Percentiles rank a stretch among this genome's conserved stretches.
Evolutionary conservation across 2,797 vertebrate species (phyloP).

Genomic region (Vultur gryphus): DNA sequence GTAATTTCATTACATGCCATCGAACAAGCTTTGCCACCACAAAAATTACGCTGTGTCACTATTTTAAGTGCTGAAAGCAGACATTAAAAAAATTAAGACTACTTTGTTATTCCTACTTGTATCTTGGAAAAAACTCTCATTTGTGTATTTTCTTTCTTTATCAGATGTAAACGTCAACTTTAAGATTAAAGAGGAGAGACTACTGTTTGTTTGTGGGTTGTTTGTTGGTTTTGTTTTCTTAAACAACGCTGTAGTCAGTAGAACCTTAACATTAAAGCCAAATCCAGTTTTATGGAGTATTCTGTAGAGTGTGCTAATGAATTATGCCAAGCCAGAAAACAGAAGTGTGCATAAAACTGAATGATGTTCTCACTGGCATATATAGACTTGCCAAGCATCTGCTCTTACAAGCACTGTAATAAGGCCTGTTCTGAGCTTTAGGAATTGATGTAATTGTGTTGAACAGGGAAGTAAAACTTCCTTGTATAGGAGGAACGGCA

Average conservation of each 20-base stretch:
- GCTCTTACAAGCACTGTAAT: constrained; percentile 42
- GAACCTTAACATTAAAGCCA: constrained; percentile 67
- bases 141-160: background rate
- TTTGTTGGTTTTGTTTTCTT: background rate
- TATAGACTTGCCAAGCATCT: constrained; percentile 74
- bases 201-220: background rate
- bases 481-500: background rate
- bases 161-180: background rate
- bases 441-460: background rate
- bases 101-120: background rate
- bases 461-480: background rate
- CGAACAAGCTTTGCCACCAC: background rate
- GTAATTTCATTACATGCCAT: background rate
- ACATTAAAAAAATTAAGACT: background rate
- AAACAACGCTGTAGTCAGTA: constrained; percentile 55
- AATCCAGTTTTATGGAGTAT: constrained; percentile 75
- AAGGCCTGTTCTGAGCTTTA: constrained; percentile 26
- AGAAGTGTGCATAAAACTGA: constrained; percentile 80
- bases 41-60: background rate
- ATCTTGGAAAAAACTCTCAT: background rate
- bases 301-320: constrained; percentile 74
- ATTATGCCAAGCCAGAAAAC: constrained; percentile 74
- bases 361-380: constrained; percentile 77
- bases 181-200: background rate
- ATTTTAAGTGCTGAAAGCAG: background rate